These are phyloP conservation scores for Spisula subtruncata DNA, from an alignment of 2,888 invertebrate genomes.

Conservation along the genomic window DNA sequence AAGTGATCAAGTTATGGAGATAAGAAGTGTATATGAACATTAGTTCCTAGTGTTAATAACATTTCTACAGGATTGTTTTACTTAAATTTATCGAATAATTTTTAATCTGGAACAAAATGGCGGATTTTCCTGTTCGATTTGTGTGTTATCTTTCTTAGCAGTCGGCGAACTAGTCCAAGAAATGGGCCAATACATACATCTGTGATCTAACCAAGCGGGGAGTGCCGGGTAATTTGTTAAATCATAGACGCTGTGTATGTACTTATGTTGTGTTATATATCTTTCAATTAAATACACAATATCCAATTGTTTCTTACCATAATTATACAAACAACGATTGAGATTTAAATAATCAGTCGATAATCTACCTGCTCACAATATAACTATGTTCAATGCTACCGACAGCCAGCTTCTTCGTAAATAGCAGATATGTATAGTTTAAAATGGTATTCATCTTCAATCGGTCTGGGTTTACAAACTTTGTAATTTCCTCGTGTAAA, in stretches of 20 bases:
- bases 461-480: background rate
- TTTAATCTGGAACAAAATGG: constrained; percentile 50
- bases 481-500: background rate
- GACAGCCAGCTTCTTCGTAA: constrained; percentile 1
- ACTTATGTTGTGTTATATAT: constrained; percentile 4
- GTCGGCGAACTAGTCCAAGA: constrained; percentile 29
- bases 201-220: background rate
- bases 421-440: background rate
- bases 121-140: constrained; percentile 29
- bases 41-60: background rate
- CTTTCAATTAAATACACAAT: background rate
- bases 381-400: background rate
- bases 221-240: background rate
- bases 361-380: background rate
- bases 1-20: background rate
- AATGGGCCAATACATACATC: constrained; percentile 18
- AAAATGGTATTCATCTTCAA: constrained; percentile 1
- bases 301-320: background rate
- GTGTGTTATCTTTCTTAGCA: constrained; percentile 24
- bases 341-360: background rate
- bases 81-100: constrained; percentile 17
- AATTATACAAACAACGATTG: background rate
- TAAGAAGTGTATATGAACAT: background rate
- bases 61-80: background rate
- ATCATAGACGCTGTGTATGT: background rate